A percentile compares a stretch with the other conserved stretches of the same genome.
These are phyloP conservation scores for Trachops cirrhosus DNA, from an alignment of 2,797 vertebrate genomes.

Conservation along the genomic window DNA sequence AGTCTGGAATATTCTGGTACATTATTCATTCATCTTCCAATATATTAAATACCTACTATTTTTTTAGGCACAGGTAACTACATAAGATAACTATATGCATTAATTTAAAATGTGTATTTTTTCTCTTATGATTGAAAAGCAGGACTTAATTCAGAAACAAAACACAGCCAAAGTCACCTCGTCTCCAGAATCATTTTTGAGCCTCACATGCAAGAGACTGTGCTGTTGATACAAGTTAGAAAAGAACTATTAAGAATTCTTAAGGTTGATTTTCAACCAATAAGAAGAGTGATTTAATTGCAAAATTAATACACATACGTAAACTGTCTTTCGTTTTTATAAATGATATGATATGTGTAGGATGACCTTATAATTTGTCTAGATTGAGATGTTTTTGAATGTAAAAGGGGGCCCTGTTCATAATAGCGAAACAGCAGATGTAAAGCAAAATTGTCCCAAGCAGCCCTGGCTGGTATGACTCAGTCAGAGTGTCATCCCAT, in stretches of 20 bases:
- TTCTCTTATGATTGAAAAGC: background rate
- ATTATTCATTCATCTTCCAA: background rate
- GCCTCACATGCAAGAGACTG: background rate
- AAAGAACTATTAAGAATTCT: background rate
- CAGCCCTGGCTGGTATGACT: background rate
- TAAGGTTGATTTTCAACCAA: background rate
- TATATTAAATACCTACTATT: background rate
- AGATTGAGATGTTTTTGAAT: background rate
- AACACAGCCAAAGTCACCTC: background rate
- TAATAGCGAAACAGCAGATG: background rate
- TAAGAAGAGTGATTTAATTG: background rate
- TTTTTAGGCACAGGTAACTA: background rate
- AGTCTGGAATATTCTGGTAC: background rate
- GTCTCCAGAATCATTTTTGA: background rate
- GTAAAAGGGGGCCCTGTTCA: background rate
- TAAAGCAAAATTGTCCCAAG: background rate
- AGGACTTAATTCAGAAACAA: conserved; percentile 2
- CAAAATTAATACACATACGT: background rate
- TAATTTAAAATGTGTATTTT: conserved; percentile 35
- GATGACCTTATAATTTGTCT: background rate
- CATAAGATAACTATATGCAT: background rate
- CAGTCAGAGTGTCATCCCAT: background rate
- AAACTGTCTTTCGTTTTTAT: background rate
- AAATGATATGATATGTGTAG: background rate
- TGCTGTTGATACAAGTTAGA: background rate